phyloP scores from a whole-genome alignment of 2,888 invertebrate genomes.

The Cactoblastis cactorum region DNA sequence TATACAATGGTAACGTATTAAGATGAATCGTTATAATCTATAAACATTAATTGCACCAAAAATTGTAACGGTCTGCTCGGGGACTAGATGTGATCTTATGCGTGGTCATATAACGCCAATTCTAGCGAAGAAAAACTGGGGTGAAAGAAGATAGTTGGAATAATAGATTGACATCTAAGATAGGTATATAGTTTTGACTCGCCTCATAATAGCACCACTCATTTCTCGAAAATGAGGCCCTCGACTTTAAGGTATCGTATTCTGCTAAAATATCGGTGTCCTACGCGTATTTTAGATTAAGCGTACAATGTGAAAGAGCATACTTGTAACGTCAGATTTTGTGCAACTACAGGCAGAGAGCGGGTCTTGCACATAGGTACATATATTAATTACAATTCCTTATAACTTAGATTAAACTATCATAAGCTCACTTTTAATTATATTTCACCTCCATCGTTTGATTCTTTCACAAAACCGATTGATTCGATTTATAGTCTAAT shows the following conservation, averaged over 20 bases:
- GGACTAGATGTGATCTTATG: constrained; percentile 21
- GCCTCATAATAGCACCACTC: constrained; percentile 4
- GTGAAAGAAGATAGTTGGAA: too few relatives aligned
- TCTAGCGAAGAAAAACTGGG: not conserved
- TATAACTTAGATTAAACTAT: constrained; percentile 31
- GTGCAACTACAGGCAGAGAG: constrained; percentile 25
- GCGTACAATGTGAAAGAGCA: not conserved
- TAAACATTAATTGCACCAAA: constrained; percentile 20
- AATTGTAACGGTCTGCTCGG: constrained; percentile 4
- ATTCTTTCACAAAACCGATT: constrained; percentile 7
- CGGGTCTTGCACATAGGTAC: constrained; percentile 21
- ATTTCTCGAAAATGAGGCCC: not conserved
- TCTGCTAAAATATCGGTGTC: not conserved
- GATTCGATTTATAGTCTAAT: not conserved
- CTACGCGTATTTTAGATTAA: not conserved
- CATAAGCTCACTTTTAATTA: too few relatives aligned
- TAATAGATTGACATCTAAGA: too few relatives aligned
- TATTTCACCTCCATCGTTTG: constrained; percentile 22
- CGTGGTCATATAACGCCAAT: constrained; percentile 13
- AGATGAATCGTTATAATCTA: constrained; percentile 15
- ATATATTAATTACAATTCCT: constrained; percentile 21
- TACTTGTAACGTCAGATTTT: constrained; percentile 10
- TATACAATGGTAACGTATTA: constrained; percentile 20
- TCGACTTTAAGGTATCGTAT: not conserved
- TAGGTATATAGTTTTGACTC: not conserved